Conservation (phyloP, 23 tunicate species). For the Oikopleura albicans region DNA sequence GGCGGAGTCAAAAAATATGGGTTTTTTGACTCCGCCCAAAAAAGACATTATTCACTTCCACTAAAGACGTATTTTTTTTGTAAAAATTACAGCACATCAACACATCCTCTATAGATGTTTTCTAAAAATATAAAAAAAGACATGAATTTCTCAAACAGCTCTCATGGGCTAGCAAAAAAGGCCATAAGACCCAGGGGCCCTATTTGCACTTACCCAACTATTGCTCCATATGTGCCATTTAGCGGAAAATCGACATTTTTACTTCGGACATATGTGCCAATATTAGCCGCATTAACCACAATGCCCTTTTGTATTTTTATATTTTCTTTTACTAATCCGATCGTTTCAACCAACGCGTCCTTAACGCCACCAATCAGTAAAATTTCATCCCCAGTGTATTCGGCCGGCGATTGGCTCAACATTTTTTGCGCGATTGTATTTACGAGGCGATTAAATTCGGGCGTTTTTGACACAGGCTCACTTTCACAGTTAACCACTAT, state of each 20-base stretch:
- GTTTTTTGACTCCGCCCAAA: too few species aligned
- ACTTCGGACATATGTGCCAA: background rate
- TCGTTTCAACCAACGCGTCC: background rate
- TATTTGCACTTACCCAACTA: slow-evolving; percentile 5
- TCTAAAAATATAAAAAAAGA: too few species aligned
- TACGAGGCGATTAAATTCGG: background rate
- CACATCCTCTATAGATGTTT: too few species aligned
- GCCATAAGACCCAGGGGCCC: too few species aligned
- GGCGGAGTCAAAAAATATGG: too few species aligned
- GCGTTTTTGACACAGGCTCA: slow-evolving; percentile 9
- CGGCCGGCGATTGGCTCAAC: background rate
- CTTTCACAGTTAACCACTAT: background rate
- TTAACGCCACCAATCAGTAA: background rate
- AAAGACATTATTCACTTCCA: too few species aligned
- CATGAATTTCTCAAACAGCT: too few species aligned
- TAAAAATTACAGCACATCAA: too few species aligned
- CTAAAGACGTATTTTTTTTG: too few species aligned
- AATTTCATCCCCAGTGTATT: background rate
- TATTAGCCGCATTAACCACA: background rate
- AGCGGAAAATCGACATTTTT: background rate
- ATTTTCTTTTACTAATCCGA: background rate
- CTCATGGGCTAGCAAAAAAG: too few species aligned
- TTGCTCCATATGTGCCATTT: background rate
- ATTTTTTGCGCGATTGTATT: background rate
- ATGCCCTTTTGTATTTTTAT: background rate